Evolutionary conservation across 37 sponge, comb jelly and placozoan species (phyloP).

Genomic region (Sycon ciliatum): DNA sequence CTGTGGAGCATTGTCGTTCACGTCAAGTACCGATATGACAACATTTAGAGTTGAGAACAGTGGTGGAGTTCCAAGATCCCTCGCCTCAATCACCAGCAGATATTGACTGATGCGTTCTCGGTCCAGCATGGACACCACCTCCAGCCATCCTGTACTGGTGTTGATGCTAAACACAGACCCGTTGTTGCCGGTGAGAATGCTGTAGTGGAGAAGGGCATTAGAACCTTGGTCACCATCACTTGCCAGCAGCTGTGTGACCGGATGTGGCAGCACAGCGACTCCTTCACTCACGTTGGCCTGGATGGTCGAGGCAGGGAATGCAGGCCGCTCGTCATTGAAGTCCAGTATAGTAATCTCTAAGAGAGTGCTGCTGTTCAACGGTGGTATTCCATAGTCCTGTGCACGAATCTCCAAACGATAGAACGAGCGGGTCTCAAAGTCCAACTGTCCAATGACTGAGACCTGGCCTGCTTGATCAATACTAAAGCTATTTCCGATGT

Average conservation of each 20-base stretch:
- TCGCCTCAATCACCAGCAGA: constrained; percentile 17
- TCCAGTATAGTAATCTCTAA: constrained; percentile 41
- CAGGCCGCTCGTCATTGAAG: constrained; percentile 57
- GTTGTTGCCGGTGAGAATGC: constrained; percentile 10
- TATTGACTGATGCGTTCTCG: constrained; percentile 18
- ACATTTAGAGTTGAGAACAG: background rate
- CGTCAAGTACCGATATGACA: background rate
- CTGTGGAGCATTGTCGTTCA: background rate
- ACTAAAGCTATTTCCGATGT: background rate
- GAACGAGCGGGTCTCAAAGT: constrained; percentile 14
- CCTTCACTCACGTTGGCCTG: constrained; percentile 22
- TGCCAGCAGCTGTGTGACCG: constrained; percentile 20
- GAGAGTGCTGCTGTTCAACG: constrained; percentile 38
- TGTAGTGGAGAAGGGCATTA: constrained; percentile 28
- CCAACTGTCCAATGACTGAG: background rate
- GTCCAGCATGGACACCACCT: constrained; percentile 18
- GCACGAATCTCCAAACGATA: constrained; percentile 15
- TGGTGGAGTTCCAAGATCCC: constrained; percentile 37
- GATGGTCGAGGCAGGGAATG: constrained; percentile 2
- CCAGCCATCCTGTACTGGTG: constrained; percentile 2
- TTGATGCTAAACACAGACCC: constrained; percentile 12
- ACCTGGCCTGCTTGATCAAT: background rate
- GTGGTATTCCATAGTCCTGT: background rate
- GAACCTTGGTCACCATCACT: constrained; percentile 43
- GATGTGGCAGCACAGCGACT: background rate